phyloP scores from a whole-genome alignment of 2,888 invertebrate genomes.

The Branchellion lobata region DNA sequence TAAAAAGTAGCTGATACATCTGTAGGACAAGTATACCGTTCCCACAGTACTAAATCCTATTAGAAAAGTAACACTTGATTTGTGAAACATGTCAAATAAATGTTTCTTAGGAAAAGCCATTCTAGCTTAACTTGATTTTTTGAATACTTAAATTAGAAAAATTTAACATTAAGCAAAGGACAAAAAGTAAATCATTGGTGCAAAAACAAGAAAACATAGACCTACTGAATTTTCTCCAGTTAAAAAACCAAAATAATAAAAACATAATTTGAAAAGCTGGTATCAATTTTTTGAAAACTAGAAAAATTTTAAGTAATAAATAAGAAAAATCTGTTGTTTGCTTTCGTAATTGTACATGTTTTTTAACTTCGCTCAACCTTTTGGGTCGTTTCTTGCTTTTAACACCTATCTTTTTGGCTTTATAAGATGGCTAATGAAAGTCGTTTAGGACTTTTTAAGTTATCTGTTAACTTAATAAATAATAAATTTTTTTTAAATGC shows the following conservation, averaged over 20 bases:
- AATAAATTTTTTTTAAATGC: background rate
- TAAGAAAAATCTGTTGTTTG: background rate
- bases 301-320: background rate
- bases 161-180: no score
- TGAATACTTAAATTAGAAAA: no score
- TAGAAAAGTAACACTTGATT: conserved; percentile 38
- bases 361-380: background rate
- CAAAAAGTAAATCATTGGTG: no score
- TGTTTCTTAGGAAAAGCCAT: conserved; percentile 37
- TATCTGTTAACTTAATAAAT: background rate
- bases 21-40: conserved; percentile 36
- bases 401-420: background rate
- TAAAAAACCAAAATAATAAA: background rate
- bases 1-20: conserved; percentile 25
- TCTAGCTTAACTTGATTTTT: no score
- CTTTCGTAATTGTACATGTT: background rate
- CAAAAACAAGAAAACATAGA: no score
- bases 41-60: conserved; percentile 42
- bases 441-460: background rate
- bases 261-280: background rate
- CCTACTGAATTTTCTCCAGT: background rate
- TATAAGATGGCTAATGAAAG: background rate
- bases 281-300: background rate
- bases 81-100: conserved; percentile 41
- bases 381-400: conserved; percentile 5